Percentiles rank a stretch among this genome's conserved stretches.
Evolutionary conservation across 2,113 vertebrate species (phyloP).

Genomic region (Neodontobutis hainanensis): DNA sequence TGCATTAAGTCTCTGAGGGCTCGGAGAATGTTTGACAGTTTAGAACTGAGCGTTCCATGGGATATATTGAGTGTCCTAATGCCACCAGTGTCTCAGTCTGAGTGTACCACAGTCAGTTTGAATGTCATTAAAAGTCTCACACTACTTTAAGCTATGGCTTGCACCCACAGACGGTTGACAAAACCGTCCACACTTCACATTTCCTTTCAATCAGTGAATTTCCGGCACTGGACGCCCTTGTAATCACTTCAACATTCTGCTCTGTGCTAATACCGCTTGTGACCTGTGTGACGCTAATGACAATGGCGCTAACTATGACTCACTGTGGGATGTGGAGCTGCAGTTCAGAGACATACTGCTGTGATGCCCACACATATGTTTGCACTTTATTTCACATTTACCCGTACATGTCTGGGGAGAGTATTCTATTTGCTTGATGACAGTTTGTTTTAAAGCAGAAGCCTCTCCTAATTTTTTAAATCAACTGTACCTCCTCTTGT

Average conservation of each 20-base stretch:
- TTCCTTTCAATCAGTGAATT: constrained; percentile 4
- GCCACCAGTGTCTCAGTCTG: constrained; percentile 6
- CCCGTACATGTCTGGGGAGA: constrained; percentile 16
- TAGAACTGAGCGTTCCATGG: constrained; percentile 51
- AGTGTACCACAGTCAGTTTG: constrained; percentile 13
- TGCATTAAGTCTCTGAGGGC: constrained; percentile 61
- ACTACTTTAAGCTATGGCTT: constrained; percentile 13
- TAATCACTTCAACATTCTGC: constrained; percentile 1
- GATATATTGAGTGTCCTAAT: constrained; percentile 16
- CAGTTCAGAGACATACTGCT: background rate
- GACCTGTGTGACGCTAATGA: constrained; percentile 25
- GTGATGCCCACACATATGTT: background rate
- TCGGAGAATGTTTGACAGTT: constrained; percentile 63
- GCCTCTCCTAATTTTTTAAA: background rate
- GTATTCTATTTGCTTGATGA: constrained; percentile 17
- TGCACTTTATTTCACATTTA: constrained; percentile 14
- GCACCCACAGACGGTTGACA: constrained; percentile 23
- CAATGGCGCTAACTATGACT: background rate
- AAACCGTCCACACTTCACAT: background rate
- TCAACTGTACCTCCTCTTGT: too few species aligned
- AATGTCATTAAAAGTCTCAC: constrained; percentile 1
- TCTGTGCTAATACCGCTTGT: constrained; percentile 18
- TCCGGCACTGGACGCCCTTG: constrained; percentile 7
- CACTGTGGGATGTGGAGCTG: background rate
- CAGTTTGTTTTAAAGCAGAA: too few species aligned